Evolutionary conservation across 2,113 vertebrate species (phyloP).

Genomic region (Urocynchramus pylzowi): DNA sequence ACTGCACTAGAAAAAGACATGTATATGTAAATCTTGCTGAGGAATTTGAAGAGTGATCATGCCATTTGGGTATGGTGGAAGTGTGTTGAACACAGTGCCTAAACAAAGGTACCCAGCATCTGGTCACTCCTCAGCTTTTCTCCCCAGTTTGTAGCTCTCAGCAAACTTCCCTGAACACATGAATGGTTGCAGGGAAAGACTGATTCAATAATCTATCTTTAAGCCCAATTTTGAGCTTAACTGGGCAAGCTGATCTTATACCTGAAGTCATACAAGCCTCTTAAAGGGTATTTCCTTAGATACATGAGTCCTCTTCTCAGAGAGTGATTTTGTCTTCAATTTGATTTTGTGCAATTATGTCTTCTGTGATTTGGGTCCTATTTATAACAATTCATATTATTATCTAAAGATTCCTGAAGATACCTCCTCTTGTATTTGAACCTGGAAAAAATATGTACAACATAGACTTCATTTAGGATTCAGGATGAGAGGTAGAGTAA

Average conservation of each 20-base stretch:
- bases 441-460: background rate
- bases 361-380: background rate
- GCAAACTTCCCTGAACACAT: background rate
- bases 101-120: background rate
- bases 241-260: background rate
- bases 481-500: background rate
- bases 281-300: background rate
- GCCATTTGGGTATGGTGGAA: fast-evolving
- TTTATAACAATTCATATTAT: background rate
- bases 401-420: background rate
- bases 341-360: background rate
- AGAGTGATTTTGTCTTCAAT: background rate
- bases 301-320: background rate
- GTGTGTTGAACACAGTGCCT: background rate
- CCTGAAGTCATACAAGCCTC: background rate
- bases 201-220: background rate
- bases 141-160: background rate
- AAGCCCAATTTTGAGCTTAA: background rate
- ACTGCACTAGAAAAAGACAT: background rate
- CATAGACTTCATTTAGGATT: background rate
- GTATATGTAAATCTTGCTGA: background rate
- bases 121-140: background rate
- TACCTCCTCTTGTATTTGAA: background rate
- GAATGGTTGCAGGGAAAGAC: background rate
- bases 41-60: background rate